These are phyloP conservation scores for Drosophila fuyamai DNA, from an alignment of 1,140 invertebrate species.

Conservation along the genomic window DNA sequence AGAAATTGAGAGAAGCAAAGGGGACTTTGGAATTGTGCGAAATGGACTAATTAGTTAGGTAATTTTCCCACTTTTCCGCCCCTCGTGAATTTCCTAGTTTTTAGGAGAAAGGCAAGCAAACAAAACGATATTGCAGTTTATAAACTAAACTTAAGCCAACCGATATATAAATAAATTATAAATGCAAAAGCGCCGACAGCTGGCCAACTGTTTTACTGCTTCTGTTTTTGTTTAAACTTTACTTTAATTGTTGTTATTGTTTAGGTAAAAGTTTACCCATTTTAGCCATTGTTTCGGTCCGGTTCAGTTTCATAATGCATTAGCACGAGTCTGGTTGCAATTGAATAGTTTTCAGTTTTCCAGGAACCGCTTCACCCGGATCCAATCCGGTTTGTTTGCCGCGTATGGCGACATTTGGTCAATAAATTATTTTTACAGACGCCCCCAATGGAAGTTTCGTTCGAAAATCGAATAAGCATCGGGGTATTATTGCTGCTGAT, in stretches of 20 bases:
- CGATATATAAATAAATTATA: conserved; percentile 38
- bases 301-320: conserved; percentile 24
- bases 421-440: conserved; percentile 46
- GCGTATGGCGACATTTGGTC: conserved; percentile 16
- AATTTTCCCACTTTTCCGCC: conserved; percentile 40
- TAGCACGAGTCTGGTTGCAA: conserved; percentile 27
- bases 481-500: conserved; percentile 46
- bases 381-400: conserved; percentile 46
- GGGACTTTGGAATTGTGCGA: conserved; percentile 27
- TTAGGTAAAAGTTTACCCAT: conserved; percentile 41
- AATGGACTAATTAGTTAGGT: conserved; percentile 37
- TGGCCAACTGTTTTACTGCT: conserved; percentile 27
- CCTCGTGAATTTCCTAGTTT: not conserved
- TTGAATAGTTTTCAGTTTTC: conserved; percentile 39
- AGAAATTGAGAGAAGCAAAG: conserved; percentile 4
- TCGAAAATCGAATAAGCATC: conserved; percentile 30
- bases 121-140: conserved; percentile 14
- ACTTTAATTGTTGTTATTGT: conserved; percentile 31
- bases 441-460: conserved; percentile 40
- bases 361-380: conserved; percentile 44
- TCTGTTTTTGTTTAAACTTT: conserved; percentile 41
- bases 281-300: conserved; percentile 30
- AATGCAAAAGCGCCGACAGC: conserved; percentile 31
- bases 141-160: conserved; percentile 20
- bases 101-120: conserved; percentile 8